Evolutionary conservation across 2,888 invertebrate species (phyloP), one percentile per base, ranked within the genome.

Genomic region (Cheilosia vernalis): DNA sequence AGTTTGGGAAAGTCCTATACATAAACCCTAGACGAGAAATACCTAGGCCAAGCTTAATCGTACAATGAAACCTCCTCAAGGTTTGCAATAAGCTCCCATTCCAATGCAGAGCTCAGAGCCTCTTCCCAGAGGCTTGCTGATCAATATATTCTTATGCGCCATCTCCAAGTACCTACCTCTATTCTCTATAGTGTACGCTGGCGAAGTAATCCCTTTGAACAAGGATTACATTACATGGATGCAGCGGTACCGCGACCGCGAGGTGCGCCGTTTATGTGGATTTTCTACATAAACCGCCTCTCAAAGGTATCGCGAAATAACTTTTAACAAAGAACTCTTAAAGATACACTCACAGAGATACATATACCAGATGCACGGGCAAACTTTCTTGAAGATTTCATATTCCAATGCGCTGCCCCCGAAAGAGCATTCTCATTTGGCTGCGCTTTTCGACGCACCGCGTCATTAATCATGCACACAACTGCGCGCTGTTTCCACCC

Each of bases 391-490:
- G 27, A 69, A 56, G 69, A 53, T 58, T 61, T 40, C 63, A 33
- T 7, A 6, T 27, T 44, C 24, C 61, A 67, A 58, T 73, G 13
- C 13, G 47, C 19, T 24, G 40, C 17, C 17, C 42, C 51, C 53
- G 6, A 47, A 37, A 37, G 37, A 13, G 37, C 13, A 37, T 13
- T 30, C 27, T 69, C 49, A 49, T 64, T 72, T 70, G 61, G 42
- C 15, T n/a, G 66, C 72, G 66, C 76, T 81, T 85, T 85, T 66
- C 72, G 76, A 85, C 85, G 85, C 85, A 85, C 85, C 81, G 85
- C 70, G 61, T 85, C 85, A 85, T 85, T 85, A 85, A 85, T 85
- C 85, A 85, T 85, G 66, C 76, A 72, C 66, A 55, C 63, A 76
- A 85, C 76, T 64, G 81, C 24, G 37, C 37, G 33, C 60, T 72